These are phyloP conservation scores for Erebia palarica DNA, from an alignment of 2,888 invertebrate genomes.

Conservation along the genomic window DNA sequence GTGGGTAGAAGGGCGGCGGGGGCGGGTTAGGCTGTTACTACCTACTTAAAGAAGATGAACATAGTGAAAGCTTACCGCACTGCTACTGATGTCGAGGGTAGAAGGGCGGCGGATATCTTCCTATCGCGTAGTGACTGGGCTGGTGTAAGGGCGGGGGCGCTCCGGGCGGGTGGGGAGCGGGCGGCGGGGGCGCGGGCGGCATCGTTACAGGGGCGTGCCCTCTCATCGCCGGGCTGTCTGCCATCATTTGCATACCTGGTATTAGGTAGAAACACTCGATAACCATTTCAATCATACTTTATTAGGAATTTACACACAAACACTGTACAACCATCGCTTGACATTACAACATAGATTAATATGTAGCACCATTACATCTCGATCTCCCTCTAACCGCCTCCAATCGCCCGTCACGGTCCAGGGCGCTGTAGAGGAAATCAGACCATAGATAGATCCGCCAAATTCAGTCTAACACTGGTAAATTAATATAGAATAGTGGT, in stretches of 20 bases:
- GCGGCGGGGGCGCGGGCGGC: neutral
- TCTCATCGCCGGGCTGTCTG: neutral
- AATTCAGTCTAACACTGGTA: too few species aligned
- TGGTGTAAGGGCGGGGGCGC: neutral
- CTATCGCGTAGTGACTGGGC: conserved; percentile 18
- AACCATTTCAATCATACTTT: too few species aligned
- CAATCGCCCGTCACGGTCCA: too few species aligned
- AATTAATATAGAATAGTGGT: neutral
- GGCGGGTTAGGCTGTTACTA: neutral
- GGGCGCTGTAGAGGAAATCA: too few species aligned
- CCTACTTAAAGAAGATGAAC: too few species aligned
- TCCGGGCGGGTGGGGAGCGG: neutral
- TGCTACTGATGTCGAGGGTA: conserved; percentile 27
- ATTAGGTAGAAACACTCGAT: too few species aligned
- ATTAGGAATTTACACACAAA: too few species aligned
- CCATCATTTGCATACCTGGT: conserved; percentile 9
- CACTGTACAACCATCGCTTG: too few species aligned
- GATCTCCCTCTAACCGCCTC: too few species aligned
- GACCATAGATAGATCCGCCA: too few species aligned
- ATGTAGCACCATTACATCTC: too few species aligned
- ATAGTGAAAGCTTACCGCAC: neutral
- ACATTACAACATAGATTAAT: too few species aligned
- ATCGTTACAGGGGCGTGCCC: neutral
- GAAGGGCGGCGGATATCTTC: conserved; percentile 24
- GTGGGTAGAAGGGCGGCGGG: conserved; percentile 13